Base-by-base conservation (phyloP, 2,888 invertebrate species). In the Ctena decussata region DNA sequence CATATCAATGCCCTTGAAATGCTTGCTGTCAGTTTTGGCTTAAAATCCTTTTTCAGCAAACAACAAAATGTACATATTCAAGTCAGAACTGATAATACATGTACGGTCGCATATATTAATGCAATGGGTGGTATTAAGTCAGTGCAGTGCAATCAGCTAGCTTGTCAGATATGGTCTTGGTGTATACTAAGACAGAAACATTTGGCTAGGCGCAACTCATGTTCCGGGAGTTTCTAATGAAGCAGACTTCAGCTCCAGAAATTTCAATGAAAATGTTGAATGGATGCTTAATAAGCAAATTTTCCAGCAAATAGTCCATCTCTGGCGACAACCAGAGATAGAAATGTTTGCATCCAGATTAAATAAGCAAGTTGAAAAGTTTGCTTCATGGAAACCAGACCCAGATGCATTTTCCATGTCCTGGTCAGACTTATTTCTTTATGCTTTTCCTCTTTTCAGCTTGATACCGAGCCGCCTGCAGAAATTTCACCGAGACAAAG, bases 381-480 rank as follows among this genome's bases (percentile, higher is more conserved):
- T 44, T 37, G 75, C 46, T 76, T 70, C 84, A 39, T 84, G 84
- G 84, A 76, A 79, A 27, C 76, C 77, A 44, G 80, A 84, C 37
- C 80, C 84, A 57, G 69, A 69, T 21, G 8, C 41, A 8, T n/a
- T n/a, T n/a, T n/a, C n/a, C n/a, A n/a, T n/a, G n/a, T n/a, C n/a
- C n/a, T n/a, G n/a, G n/a, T n/a, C n/a, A n/a, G n/a, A n/a, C n/a
- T n/a, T n/a, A n/a, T n/a, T n/a, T n/a, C n/a, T n/a, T n/a, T n/a
- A n/a, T n/a, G n/a, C n/a, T n/a, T n/a, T n/a, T n/a, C n/a, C n/a
- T n/a, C n/a, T n/a, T n/a, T n/a, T n/a, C n/a, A n/a, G n/a, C n/a
- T n/a, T n/a, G n/a, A n/a, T n/a, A n/a, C n/a, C n/a, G n/a, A n/a
- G n/a, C n/a, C n/a, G n/a, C n/a, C n/a, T n/a, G n/a, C n/a, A n/a